phyloP scores from a whole-genome alignment of 2,113 vertebrate genomes.

The Dolichallabes microphthalmus region DNA sequence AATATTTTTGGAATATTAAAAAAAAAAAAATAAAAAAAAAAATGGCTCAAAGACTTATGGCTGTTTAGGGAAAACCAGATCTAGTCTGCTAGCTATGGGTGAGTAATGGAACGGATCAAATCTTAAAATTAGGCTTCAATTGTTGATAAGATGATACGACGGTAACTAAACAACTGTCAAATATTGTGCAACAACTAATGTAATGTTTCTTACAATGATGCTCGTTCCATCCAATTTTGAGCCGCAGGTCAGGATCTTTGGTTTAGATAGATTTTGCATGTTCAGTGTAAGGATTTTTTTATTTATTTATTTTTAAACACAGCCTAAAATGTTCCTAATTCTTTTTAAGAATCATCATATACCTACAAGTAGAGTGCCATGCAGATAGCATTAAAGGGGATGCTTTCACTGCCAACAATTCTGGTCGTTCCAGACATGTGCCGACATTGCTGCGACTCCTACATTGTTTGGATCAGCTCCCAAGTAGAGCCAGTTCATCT shows the following conservation, averaged over 20 bases:
- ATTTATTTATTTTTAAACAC: background rate
- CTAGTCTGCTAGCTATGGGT: background rate
- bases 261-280: background rate
- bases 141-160: background rate
- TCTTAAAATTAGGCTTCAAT: background rate
- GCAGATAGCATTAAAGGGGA: background rate
- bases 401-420: background rate
- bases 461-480: background rate
- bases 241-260: background rate
- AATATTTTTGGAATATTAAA: background rate
- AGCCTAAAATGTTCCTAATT: background rate
- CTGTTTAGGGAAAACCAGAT: background rate
- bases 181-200: background rate
- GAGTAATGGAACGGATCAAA: background rate
- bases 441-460: background rate
- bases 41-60: background rate
- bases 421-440: background rate
- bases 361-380: background rate
- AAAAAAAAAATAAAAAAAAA: background rate
- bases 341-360: background rate
- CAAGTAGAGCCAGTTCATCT: background rate
- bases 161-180: background rate
- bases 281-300: background rate
- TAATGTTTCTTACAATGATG: background rate
- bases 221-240: background rate